Base-by-base conservation (phyloP, 2,113 vertebrate species). In the Centropus bengalensis region DNA sequence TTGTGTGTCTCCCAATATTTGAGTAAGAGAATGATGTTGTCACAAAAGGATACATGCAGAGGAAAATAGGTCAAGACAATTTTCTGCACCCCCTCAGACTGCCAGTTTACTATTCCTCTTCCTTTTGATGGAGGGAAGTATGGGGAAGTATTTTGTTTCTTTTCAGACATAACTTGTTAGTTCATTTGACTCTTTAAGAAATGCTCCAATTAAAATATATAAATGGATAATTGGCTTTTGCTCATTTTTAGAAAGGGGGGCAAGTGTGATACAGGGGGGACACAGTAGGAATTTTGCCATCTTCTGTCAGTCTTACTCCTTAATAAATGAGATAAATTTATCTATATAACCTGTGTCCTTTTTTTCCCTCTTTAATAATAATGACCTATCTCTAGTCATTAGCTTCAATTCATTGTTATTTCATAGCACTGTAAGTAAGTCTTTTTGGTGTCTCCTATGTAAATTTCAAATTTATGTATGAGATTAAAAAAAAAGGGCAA, bases 81-180 rank as follows among this genome's bases (percentile, higher is more conserved):
- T 20, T 91, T 64, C 36, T 15, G 22, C 49, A 38, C 32, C 42
- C 14, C 5, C 10, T 58, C 32, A n/a, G 33, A 62, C 24, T 44
- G 23, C 15, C 22, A 51, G 12, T 64, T 82, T 59, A 17, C 38
- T 45, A 13, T 54, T 60, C 16, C 24, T 17, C 5, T 28, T 78
- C 36, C 10, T 14, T 68, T 91, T 94, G 94, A 69, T 83, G 77
- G 40, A 62, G 56, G 88, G 54, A 86, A 63, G 63, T 21, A 42
- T 19, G 10, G 10, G 30, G 88, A 93, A 93, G 49, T 66, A 58
- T 88, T 93, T 91, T 55, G 36, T 69, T 93, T 91, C 44, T 78
- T 92, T 95, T 91, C 47, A 70, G 67, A 22, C 32, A 14, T 79
- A 93, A 91, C 69, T 67, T 89, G 24, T 96, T 93, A 85, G 79